These are phyloP conservation scores for Camptogramma bilineatum DNA, from an alignment of 2,888 invertebrate genomes.

Conservation along the genomic window DNA sequence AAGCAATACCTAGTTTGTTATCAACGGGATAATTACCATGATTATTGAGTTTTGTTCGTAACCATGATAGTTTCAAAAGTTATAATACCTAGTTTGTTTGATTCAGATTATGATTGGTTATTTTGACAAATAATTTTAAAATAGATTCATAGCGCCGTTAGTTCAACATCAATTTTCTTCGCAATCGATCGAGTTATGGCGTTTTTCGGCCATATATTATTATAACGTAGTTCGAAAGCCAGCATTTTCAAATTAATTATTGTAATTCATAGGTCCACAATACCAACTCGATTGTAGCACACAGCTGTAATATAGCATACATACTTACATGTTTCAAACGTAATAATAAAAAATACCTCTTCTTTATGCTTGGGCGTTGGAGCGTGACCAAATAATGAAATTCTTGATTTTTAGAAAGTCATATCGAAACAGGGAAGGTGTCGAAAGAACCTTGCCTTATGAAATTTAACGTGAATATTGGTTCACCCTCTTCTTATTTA, in stretches of 20 bases:
- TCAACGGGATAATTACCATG: too few relatives aligned
- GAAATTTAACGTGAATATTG: neutral
- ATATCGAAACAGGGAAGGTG: neutral
- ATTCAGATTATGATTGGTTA: too few relatives aligned
- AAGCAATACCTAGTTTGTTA: too few relatives aligned
- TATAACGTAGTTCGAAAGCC: too few relatives aligned
- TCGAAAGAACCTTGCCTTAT: neutral
- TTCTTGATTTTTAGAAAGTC: neutral
- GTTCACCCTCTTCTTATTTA: neutral
- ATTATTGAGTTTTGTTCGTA: too few relatives aligned
- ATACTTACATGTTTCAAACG: conserved; percentile 1
- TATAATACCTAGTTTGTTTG: too few relatives aligned
- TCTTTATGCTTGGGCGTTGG: conserved; percentile 11
- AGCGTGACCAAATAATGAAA: neutral
- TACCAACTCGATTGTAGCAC: conserved; percentile 6
- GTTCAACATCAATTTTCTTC: too few relatives aligned
- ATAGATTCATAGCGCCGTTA: too few relatives aligned
- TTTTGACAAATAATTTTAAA: too few relatives aligned
- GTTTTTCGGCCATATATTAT: too few relatives aligned
- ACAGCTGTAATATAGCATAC: neutral
- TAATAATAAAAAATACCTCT: conserved; percentile 10
- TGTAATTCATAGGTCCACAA: neutral
- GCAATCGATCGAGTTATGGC: too few relatives aligned
- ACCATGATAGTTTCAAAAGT: too few relatives aligned
- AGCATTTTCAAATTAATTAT: neutral